phyloP scores from a whole-genome alignment of 2,888 invertebrate species.

The Leucozona laternaria region DNA sequence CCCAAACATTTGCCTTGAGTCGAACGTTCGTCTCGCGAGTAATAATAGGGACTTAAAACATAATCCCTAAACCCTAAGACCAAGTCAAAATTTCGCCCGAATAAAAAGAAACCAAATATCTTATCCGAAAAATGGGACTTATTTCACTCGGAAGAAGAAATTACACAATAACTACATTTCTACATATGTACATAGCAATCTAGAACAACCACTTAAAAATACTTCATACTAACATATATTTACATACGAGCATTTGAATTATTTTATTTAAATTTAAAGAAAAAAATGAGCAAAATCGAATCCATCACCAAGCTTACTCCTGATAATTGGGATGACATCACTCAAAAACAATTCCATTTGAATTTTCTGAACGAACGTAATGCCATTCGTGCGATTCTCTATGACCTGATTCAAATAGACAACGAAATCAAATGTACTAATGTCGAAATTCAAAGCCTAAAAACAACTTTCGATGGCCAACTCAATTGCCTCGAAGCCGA shows the following conservation, averaged over 20 bases:
- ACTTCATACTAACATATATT: too few species aligned
- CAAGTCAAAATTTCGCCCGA: too few species aligned
- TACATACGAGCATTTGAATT: too few species aligned
- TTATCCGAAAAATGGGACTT: too few species aligned
- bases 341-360: constrained; percentile 33
- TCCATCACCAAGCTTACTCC: constrained; percentile 19
- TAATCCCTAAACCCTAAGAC: too few species aligned
- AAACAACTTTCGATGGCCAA: constrained; percentile 31
- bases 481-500: constrained; percentile 34
- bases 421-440: constrained; percentile 66
- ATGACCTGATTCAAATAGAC: constrained; percentile 55
- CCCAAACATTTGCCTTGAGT: too few species aligned
- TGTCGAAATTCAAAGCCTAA: constrained; percentile 49
- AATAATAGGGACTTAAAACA: too few species aligned
- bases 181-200: too few species aligned
- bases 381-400: constrained; percentile 50
- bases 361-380: constrained; percentile 57
- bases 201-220: background rate
- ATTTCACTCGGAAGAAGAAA: too few species aligned
- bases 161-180: too few species aligned
- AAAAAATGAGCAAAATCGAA: background rate
- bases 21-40: too few species aligned
- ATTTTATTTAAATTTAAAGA: background rate
- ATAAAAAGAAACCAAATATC: too few species aligned
- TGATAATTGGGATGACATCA: constrained; percentile 49